Evolutionary conservation across 2,797 vertebrate species (phyloP).

Genomic region (Macropodus opercularis): DNA sequence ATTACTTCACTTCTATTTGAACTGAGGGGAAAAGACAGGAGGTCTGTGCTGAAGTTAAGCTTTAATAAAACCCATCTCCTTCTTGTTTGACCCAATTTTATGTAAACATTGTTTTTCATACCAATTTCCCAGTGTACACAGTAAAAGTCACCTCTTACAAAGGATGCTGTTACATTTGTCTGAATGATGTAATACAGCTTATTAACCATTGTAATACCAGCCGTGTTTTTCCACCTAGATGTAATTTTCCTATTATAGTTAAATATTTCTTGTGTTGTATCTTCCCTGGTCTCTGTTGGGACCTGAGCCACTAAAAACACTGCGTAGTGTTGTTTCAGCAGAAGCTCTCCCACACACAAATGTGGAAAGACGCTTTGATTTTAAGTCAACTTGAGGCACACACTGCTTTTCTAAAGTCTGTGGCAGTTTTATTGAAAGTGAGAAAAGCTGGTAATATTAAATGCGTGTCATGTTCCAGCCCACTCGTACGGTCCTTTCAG

Average conservation of each 20-base stretch:
- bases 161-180: not conserved
- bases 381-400: not conserved
- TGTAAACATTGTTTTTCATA: not conserved
- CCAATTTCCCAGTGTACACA: not conserved
- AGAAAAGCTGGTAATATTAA: no score
- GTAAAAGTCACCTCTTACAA: not conserved
- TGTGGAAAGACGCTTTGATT: no score
- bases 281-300: not conserved
- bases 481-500: not conserved
- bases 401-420: no score
- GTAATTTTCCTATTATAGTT: no score
- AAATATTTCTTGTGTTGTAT: not conserved
- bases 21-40: not conserved
- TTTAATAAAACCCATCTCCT: no score
- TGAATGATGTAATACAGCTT: slow-evolving; percentile 1
- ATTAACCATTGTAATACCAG: no score
- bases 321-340: no score
- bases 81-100: no score
- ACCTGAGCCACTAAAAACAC: no score
- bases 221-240: no score
- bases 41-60: not conserved
- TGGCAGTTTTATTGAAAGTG: no score
- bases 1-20: not conserved
- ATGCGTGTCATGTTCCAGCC: slow-evolving; percentile 7
- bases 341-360: no score